phyloP scores from a whole-genome alignment of 2,888 invertebrate genomes.

The Ectobius pallidus region DNA sequence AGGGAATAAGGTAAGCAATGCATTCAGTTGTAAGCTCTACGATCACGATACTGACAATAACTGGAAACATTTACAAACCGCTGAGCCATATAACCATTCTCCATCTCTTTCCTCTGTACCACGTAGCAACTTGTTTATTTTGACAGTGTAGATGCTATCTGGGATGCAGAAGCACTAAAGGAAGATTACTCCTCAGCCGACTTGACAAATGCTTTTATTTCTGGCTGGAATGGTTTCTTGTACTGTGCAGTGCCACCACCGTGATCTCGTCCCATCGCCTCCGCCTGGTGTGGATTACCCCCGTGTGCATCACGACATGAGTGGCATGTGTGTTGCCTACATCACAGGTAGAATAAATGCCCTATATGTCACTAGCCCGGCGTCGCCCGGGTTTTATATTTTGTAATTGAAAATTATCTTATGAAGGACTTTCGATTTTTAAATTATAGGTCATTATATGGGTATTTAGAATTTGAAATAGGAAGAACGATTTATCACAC shows the following conservation, averaged over 20 bases:
- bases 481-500: no score
- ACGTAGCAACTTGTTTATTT: conserved; percentile 11
- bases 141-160: conserved; percentile 23
- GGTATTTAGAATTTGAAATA: no score
- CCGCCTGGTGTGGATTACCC: background rate
- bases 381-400: no score
- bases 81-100: background rate
- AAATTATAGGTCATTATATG: no score
- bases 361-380: no score
- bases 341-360: no score
- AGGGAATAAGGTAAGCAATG: background rate
- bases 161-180: conserved; percentile 34
- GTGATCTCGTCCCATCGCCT: background rate
- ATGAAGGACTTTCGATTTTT: no score
- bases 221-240: conserved; percentile 26
- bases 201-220: conserved; percentile 42
- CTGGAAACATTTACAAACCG: conserved; percentile 5
- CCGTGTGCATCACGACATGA: background rate
- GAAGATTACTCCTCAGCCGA: conserved; percentile 34
- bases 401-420: no score
- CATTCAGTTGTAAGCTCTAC: no score
- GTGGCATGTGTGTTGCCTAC: no score
- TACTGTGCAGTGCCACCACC: background rate
- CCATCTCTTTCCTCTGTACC: background rate
- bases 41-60: background rate